A percentile compares a stretch with the other conserved stretches of the same genome.
Evolutionary conservation across 1,140 invertebrate species (phyloP).

Genomic region (Ridgeia piscesae): DNA sequence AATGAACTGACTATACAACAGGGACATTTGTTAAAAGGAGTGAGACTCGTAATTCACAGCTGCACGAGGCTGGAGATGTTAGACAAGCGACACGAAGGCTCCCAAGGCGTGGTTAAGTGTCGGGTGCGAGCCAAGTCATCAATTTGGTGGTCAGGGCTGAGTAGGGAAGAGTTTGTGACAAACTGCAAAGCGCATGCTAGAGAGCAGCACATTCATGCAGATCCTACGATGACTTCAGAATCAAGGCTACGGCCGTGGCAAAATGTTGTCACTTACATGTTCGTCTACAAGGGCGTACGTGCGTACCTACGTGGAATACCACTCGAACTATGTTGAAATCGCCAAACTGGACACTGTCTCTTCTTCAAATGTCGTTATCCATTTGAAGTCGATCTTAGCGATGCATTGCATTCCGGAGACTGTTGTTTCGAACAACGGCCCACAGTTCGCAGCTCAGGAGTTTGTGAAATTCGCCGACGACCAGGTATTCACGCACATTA

Average conservation of each 20-base stretch:
- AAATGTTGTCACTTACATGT: constrained; percentile 16
- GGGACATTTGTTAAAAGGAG: too few relatives aligned
- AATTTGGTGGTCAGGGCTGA: constrained; percentile 34
- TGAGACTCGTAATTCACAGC: constrained; percentile 18
- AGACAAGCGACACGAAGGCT: too few relatives aligned
- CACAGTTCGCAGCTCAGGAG: constrained; percentile 20
- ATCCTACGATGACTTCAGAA: neutral
- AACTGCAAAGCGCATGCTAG: constrained; percentile 13
- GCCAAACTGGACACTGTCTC: too few relatives aligned
- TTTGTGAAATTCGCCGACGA: neutral
- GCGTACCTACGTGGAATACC: constrained; percentile 26
- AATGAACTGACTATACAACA: too few relatives aligned
- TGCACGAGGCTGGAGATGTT: constrained; percentile 33
- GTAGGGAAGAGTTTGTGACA: constrained; percentile 7
- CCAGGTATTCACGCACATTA: too few relatives aligned
- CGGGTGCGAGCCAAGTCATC: constrained; percentile 21
- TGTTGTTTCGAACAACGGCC: constrained; percentile 21
- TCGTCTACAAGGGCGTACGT: neutral
- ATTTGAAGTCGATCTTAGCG: constrained; percentile 19
- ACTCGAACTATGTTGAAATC: too few relatives aligned
- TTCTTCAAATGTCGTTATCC: neutral
- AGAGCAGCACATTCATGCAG: constrained; percentile 16
- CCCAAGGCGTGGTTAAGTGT: too few relatives aligned
- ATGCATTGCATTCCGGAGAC: constrained; percentile 11
- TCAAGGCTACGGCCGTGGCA: constrained; percentile 19